These are phyloP conservation scores for Hyalella azteca DNA, from an alignment of 2,888 invertebrate species.

Conservation along the genomic window DNA sequence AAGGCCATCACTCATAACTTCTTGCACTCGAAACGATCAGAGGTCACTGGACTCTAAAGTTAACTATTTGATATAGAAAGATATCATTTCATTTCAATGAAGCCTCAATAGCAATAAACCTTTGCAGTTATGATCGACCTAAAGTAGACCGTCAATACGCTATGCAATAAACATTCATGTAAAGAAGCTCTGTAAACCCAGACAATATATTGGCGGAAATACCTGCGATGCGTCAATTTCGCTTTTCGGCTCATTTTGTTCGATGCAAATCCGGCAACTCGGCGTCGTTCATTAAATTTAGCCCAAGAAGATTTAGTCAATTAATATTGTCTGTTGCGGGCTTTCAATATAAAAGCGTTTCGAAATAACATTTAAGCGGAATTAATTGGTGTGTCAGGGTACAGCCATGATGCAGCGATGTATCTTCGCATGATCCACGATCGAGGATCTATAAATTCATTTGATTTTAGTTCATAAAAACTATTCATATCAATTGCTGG, in stretches of 20 bases:
- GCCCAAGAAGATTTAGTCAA: constrained; percentile 4
- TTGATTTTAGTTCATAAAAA: background rate
- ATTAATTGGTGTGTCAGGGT: background rate
- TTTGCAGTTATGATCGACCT: background rate
- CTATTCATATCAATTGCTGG: background rate
- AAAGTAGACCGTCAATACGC: background rate
- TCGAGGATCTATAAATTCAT: background rate
- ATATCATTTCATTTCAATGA: background rate
- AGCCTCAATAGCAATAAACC: constrained; percentile 5
- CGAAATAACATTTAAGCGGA: constrained; percentile 11
- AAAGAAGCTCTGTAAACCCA: background rate
- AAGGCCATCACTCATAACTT: too few species aligned
- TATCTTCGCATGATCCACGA: constrained; percentile 8
- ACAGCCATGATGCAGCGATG: background rate
- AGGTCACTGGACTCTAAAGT: too few species aligned
- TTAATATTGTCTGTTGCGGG: constrained; percentile 34
- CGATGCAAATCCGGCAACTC: constrained; percentile 24
- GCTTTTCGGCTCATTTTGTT: background rate
- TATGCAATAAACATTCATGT: constrained; percentile 11
- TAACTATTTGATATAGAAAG: too few species aligned
- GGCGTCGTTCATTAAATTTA: constrained; percentile 33
- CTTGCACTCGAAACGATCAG: too few species aligned
- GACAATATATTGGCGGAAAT: background rate
- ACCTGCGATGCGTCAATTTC: background rate
- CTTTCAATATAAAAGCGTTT: constrained; percentile 33